Evolutionary conservation across 1,140 invertebrate genomes (phyloP), one percentile per base, ranked within the genome.

Genomic region (Drosophila kohkoa): DNA sequence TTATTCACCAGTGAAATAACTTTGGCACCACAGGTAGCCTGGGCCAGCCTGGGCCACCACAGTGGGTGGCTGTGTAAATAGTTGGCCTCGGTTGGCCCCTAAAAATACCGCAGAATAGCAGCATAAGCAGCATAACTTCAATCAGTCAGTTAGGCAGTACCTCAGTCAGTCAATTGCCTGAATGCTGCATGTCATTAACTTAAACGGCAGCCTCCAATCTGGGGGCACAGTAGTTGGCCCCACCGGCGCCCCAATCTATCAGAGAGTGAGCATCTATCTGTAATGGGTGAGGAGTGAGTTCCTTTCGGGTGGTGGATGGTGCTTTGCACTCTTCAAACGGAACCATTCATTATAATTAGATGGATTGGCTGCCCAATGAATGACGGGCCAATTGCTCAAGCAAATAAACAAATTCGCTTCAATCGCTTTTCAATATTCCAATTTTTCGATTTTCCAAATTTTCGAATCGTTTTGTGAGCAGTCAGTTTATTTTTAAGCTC

Each of bases 21-120:
- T 67, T 64, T 45, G 63, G 55, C 86, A 52, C 86, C 66, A 57
- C 86, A 77, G 86, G 86, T 85, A 88, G 83, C 65, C 76, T 73
- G 30, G 57, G 57, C 35, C 20, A 46, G 35, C 67, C 54, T 70
- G 52, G 71, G 65, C 83, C 72, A 83, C 85, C 85, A 52, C 85
- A 89, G 85, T 89, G 85, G 85, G 85, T 89, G 85, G 81, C 81
- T 81, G 72, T 81, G 85, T 89, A 89, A 89, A 89, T 89, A 89
- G 64, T 89, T 89, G 78, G 81, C 81, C 85, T 90, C 75, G 66
- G 55, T 32, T 85, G 81, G 85, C 85, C 85, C 75, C 85, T 83
- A 81, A 83, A 87, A 89, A 88, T 83, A 89, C 77, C 79, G 35
- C n/a, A 55, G 28, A 8, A 38, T 55, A 38, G n/a, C 20, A 25